Evolutionary conservation across 1,140 invertebrate genomes (phyloP).

Genomic region (Caenorhabditis inopinata): DNA sequence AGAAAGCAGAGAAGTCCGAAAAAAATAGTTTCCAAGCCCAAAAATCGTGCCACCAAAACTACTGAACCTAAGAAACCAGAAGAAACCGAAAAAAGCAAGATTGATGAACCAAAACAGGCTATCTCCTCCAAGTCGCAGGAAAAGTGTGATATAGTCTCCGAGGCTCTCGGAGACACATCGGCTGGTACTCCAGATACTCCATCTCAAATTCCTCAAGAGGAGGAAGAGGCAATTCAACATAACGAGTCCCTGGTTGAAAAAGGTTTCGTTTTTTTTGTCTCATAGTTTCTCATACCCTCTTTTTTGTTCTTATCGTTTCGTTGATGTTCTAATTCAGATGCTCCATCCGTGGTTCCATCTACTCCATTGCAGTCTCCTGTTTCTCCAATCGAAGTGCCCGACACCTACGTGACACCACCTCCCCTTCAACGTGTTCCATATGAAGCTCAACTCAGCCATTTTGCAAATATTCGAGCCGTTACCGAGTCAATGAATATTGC

Average conservation of each 20-base stretch:
- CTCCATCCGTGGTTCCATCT: background rate
- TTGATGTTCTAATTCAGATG: no score
- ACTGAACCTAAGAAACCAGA: background rate
- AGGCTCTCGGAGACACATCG: no score
- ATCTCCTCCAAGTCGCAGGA: no score
- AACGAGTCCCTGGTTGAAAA: no score
- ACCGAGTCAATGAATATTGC: conserved; percentile 22
- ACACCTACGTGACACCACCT: background rate
- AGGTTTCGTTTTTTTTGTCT: no score
- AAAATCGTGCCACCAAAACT: background rate
- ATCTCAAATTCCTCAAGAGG: no score
- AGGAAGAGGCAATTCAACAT: no score
- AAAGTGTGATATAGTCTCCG: no score
- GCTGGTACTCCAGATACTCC: no score
- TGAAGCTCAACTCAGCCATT: background rate
- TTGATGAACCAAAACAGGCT: background rate
- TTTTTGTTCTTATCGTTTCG: no score
- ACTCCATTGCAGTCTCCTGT: background rate
- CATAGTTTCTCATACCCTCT: no score
- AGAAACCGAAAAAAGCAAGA: background rate
- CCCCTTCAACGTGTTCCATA: conserved; percentile 11
- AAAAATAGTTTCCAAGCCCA: background rate
- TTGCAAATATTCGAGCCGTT: background rate
- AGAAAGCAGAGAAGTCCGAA: background rate
- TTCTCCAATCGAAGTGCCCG: background rate